Percentiles rank a stretch among this genome's conserved stretches.
Conservation (phyloP, 2,797 vertebrate genomes). For the Hydrophis major region DNA sequence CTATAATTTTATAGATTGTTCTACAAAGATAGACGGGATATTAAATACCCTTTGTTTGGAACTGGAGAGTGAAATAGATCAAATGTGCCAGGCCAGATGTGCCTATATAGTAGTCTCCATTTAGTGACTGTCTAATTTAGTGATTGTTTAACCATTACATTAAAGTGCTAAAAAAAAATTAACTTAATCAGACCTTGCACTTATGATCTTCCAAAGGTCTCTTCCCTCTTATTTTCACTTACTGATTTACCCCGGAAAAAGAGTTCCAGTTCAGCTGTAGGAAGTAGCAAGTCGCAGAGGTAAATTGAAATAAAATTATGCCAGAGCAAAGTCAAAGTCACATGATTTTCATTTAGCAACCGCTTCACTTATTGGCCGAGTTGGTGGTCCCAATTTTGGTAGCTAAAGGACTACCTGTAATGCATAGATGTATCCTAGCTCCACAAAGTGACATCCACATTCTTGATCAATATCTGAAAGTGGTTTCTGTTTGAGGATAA, state of each 20-base stretch:
- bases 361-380: neutral
- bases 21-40: neutral
- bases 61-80: neutral
- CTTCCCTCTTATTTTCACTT: neutral
- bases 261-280: neutral
- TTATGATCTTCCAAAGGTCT: neutral
- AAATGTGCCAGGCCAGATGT: neutral
- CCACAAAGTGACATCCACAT: neutral
- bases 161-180: neutral
- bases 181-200: neutral
- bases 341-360: neutral
- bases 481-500: neutral
- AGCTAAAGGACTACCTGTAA: neutral
- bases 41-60: neutral
- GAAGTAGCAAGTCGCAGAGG: neutral
- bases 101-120: neutral
- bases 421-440: neutral
- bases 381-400: neutral
- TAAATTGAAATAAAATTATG: neutral
- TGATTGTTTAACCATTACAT: neutral
- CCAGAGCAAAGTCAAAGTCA: neutral
- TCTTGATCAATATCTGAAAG: neutral
- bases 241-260: neutral
- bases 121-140: neutral
- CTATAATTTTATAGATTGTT: slow-evolving; percentile 35